Base-by-base conservation (phyloP, 2,888 invertebrate species). In the Taphrorychus bicolor region DNA sequence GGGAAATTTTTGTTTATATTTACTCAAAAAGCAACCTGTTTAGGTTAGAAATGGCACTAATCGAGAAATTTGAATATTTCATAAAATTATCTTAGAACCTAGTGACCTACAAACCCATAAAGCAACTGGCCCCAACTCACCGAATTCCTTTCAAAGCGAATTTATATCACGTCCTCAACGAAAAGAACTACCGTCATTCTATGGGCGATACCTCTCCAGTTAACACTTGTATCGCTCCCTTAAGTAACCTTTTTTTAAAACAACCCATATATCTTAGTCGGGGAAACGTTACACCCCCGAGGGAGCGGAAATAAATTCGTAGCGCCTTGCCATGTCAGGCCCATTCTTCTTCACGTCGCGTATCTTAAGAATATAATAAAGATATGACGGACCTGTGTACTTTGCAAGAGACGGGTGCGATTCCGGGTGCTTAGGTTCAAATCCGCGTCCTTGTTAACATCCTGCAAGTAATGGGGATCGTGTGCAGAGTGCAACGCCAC, bases 301-400 rank as follows among this genome's bases (percentile, higher is more conserved):
- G 63, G 63, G 60, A 66, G 52, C 23, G 51, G 59, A 70, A 66
- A 70, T 70, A 70, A 66, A 70, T 70, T 69, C 59, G 58, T 59
- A 59, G 54, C 59, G 66, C 66, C 70, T 66, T 66, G 62, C 54
- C 57, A 19, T 66, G 70, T 70, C 70, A 66, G 63, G 51, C 66
- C 59, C 70, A 70, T 70, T 70, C 70, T 59, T 70, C 66, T 66
- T 70, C 70, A 59, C 54, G 66, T 66, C 59, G 63, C 56, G 56
- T 66, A 66, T 70, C 63, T 62, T 66, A 63, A 70, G 70, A 67
- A 70, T 66, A 70, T 63, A 66, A 70, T 70, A 70, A 70, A 70
- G 70, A 66, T 66, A 66, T 64, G 66, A 70, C 61, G 59, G 66
- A 70, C 61, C 59, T 17, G n/a, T 18, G 54, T 64, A 62, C 62